A percentile compares a stretch with the other conserved stretches of the same genome.
Evolutionary conservation across 2,888 invertebrate genomes (phyloP).

Genomic region (Agonopterix arenella): DNA sequence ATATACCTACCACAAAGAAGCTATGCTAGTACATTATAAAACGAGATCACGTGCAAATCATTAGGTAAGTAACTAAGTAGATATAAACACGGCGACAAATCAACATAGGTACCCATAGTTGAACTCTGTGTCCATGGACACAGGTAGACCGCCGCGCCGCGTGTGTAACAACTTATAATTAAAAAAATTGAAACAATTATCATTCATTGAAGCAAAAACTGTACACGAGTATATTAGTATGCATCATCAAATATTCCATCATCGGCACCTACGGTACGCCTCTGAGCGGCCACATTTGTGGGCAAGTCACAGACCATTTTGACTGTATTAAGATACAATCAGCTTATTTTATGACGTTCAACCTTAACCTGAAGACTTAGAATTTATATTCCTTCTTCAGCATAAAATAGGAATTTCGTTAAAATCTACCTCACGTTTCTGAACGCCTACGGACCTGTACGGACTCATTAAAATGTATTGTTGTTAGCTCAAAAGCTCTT

Average conservation of each 20-base stretch:
- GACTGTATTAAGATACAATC: not conserved
- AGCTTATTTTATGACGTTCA: not conserved
- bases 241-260: not conserved
- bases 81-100: no score
- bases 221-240: no score
- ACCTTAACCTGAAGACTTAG: not conserved
- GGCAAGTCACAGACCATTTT: not conserved
- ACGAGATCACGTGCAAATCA: no score
- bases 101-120: no score
- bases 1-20: no score
- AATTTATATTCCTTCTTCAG: not conserved
- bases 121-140: no score
- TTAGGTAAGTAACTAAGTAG: no score
- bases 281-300: not conserved
- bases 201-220: no score
- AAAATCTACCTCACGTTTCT: constrained; percentile 11
- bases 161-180: no score
- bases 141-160: no score
- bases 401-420: constrained; percentile 8
- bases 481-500: constrained; percentile 14
- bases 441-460: constrained; percentile 18
- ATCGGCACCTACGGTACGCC: constrained; percentile 1
- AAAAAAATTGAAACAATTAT: no score
- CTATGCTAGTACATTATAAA: no score
- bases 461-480: constrained; percentile 20